Percentiles rank a stretch among this genome's conserved stretches.
Conservation (phyloP, 2,888 invertebrate genomes). For the Lasioglossum zephyrum region DNA sequence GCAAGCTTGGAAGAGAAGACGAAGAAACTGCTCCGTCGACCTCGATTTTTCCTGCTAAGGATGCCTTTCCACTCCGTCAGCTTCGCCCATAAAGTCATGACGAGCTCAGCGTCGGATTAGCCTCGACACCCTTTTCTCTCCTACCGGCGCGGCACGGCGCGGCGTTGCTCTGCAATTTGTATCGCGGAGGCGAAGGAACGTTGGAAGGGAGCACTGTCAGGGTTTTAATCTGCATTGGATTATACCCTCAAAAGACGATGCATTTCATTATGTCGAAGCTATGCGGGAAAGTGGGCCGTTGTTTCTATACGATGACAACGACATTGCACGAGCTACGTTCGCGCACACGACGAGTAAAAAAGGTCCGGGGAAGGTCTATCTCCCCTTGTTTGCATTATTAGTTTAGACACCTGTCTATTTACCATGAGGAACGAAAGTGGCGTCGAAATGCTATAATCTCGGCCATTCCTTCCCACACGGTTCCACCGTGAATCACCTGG, state of each 20-base stretch:
- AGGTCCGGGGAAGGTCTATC: slow-evolving; percentile 51
- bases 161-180: slow-evolving; percentile 63
- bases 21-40: slow-evolving; percentile 39
- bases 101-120: slow-evolving; percentile 64
- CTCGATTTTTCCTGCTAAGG: slow-evolving; percentile 60
- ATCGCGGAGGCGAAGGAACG: slow-evolving; percentile 54
- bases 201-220: slow-evolving; percentile 41
- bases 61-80: slow-evolving; percentile 44
- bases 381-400: slow-evolving; percentile 55
- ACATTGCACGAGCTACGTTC: background rate
- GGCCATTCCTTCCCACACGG: slow-evolving; percentile 16
- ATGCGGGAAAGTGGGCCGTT: slow-evolving; percentile 68
- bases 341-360: slow-evolving; percentile 38
- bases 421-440: slow-evolving; percentile 49
- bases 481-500: slow-evolving; percentile 45
- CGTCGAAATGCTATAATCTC: slow-evolving; percentile 46
- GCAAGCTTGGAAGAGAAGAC: slow-evolving; percentile 1
- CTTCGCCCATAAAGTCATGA: slow-evolving; percentile 61
- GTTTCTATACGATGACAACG: slow-evolving; percentile 5
- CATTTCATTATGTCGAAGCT: slow-evolving; percentile 74
- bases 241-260: slow-evolving; percentile 76
- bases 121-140: slow-evolving; percentile 63
- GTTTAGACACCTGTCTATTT: slow-evolving; percentile 66
- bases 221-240: slow-evolving; percentile 78
- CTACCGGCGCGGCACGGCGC: slow-evolving; percentile 11